phyloP scores from a whole-genome alignment of 2,888 invertebrate genomes.

The Ophion ellenae region DNA sequence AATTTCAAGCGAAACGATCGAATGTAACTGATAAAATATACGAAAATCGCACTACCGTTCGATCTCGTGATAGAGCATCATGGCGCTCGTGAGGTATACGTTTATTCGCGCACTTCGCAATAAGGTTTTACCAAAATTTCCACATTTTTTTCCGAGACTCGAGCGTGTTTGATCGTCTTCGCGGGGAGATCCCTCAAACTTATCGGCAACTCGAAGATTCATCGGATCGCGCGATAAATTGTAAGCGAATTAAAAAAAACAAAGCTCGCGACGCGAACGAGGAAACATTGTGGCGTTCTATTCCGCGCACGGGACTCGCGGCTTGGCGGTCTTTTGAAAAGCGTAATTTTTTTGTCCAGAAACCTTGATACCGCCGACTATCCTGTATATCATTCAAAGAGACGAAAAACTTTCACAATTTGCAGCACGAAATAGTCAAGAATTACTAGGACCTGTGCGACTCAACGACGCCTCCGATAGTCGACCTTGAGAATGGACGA shows the following conservation, averaged over 20 bases:
- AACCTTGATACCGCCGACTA: background rate
- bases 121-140: background rate
- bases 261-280: background rate
- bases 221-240: background rate
- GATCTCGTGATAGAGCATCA: conserved; percentile 39
- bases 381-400: background rate
- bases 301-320: background rate
- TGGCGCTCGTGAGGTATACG: conserved; percentile 35
- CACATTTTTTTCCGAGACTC: background rate
- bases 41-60: background rate
- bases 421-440: background rate
- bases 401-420: background rate
- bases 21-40: conserved; percentile 30
- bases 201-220: background rate
- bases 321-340: conserved; percentile 29
- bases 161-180: no score
- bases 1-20: background rate
- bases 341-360: background rate
- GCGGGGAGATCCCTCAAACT: background rate
- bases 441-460: background rate
- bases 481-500: conserved; percentile 59
- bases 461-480: background rate
- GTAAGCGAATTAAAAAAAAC: background rate
- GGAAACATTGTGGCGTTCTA: background rate
- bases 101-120: conserved; percentile 14